A percentile compares a stretch with the other conserved stretches of the same genome.
Conservation (phyloP, 2,888 invertebrate genomes). For the Strigamia maritima region DNA sequence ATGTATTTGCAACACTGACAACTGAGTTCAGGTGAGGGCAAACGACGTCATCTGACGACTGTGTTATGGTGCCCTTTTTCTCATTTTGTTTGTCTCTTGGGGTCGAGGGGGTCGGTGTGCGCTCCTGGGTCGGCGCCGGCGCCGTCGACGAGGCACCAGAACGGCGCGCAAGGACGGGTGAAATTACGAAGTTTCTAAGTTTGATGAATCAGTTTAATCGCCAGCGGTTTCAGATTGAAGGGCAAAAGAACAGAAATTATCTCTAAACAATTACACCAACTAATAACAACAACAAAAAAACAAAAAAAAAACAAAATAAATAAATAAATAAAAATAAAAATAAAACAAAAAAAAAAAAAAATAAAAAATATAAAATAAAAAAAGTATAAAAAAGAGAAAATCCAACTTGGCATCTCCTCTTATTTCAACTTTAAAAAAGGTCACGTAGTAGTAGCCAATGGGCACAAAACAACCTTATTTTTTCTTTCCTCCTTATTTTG, state of each 20-base stretch:
- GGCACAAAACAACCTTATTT: background rate
- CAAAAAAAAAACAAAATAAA: background rate
- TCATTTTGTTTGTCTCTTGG: slow-evolving; percentile 16
- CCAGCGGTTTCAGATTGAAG: background rate
- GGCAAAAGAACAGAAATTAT: background rate
- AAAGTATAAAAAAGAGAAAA: background rate
- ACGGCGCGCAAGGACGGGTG: slow-evolving; percentile 6
- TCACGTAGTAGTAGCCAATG: background rate
- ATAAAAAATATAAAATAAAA: background rate
- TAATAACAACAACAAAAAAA: background rate
- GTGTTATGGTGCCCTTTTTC: slow-evolving; percentile 2
- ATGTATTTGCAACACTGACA: background rate
- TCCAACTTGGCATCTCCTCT: background rate
- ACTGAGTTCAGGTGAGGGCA: slow-evolving; percentile 1
- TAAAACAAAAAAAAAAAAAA: background rate
- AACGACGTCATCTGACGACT: background rate
- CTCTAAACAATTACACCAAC: background rate
- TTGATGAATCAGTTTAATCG: slow-evolving; percentile 31
- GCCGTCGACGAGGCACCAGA: slow-evolving; percentile 26
- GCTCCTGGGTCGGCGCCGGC: slow-evolving; percentile 25
- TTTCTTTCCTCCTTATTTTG: background rate
- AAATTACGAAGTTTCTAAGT: slow-evolving; percentile 20
- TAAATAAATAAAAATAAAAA: background rate
- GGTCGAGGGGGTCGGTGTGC: slow-evolving; percentile 27
- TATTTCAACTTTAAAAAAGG: background rate